Conservation (phyloP, 2,888 invertebrate genomes). For the Helleia helle region DNA sequence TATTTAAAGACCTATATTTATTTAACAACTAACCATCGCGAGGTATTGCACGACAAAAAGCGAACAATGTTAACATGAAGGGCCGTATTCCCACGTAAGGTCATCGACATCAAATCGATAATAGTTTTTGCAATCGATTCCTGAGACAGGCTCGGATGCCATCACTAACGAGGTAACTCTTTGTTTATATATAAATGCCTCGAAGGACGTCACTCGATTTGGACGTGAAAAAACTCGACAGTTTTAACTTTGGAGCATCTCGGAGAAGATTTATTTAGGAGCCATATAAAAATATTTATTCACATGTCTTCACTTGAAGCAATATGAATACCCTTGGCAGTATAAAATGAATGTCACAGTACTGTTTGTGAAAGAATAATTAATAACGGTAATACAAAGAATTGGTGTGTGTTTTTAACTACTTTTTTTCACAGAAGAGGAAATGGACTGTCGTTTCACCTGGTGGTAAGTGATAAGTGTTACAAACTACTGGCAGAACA, state of each 20-base stretch:
- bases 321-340: no score
- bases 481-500: no score
- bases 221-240: slow-evolving; percentile 20
- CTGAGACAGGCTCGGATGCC: slow-evolving; percentile 35
- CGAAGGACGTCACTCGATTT: slow-evolving; percentile 24
- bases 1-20: slow-evolving; percentile 11
- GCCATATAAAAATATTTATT: no score
- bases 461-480: no score
- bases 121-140: slow-evolving; percentile 42
- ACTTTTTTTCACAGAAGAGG: no score
- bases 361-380: no score
- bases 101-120: slow-evolving; percentile 58
- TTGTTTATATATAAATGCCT: slow-evolving; percentile 26
- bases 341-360: no score
- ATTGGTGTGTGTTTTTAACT: no score
- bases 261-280: not conserved
- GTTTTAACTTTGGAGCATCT: not conserved
- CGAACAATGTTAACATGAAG: slow-evolving; percentile 38
- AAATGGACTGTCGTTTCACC: no score
- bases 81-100: slow-evolving; percentile 61
- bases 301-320: no score
- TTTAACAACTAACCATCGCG: slow-evolving; percentile 17
- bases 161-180: slow-evolving; percentile 41
- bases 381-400: no score
- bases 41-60: slow-evolving; percentile 32